A percentile compares a stretch with the other conserved stretches of the same genome.
These are phyloP conservation scores for Neuroscelio doddi DNA, from an alignment of 2,888 invertebrate species.

Conservation along the genomic window DNA sequence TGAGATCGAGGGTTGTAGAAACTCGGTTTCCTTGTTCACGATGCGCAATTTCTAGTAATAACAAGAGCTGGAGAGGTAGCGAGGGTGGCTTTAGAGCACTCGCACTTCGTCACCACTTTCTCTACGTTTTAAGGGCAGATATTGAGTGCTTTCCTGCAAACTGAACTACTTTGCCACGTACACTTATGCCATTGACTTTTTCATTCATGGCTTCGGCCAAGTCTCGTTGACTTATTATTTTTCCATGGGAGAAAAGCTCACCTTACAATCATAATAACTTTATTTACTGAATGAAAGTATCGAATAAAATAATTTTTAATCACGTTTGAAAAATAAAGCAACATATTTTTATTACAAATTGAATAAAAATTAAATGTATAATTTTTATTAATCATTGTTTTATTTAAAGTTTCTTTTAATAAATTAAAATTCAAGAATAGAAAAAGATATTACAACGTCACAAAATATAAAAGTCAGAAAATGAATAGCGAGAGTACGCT, in stretches of 20 bases:
- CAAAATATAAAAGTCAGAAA: no score
- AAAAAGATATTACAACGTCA: no score
- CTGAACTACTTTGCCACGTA: conserved; percentile 23
- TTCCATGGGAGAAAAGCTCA: no score
- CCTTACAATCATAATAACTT: no score
- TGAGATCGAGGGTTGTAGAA: conserved; percentile 23
- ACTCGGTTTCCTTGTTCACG: conserved; percentile 23
- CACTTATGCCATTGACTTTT: conserved; percentile 7
- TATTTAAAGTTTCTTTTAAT: no score
- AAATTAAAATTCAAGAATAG: no score
- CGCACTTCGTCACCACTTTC: conserved; percentile 14
- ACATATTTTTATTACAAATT: no score
- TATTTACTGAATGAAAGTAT: no score
- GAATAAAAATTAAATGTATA: no score
- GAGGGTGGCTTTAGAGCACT: conserved; percentile 21
- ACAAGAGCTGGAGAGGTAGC: conserved; percentile 44
- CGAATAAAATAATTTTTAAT: no score
- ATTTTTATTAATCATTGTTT: no score
- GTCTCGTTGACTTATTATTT: not conserved
- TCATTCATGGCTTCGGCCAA: not conserved
- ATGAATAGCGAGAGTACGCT: not conserved
- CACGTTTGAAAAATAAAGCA: no score
- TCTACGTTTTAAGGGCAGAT: conserved; percentile 11
- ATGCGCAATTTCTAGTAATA: conserved; percentile 48
- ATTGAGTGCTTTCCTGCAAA: conserved; percentile 19